These are phyloP conservation scores for Nasua narica DNA, from an alignment of 2,797 vertebrate species.

Conservation along the genomic window DNA sequence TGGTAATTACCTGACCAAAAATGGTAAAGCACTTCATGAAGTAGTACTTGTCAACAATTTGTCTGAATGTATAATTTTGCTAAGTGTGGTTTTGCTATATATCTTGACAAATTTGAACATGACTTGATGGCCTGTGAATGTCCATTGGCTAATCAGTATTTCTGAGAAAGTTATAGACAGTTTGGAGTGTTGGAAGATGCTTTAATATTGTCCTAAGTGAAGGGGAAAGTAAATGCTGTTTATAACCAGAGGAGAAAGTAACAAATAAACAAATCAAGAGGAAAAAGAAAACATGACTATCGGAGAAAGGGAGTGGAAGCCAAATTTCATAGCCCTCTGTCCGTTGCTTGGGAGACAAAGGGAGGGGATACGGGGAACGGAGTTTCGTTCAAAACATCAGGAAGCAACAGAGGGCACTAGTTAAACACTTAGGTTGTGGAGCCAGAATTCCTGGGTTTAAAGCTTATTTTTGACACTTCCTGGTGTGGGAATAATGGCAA, in stretches of 20 bases:
- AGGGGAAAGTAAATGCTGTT: neutral
- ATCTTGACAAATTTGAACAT: neutral
- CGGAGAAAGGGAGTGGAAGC: neutral
- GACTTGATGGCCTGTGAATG: neutral
- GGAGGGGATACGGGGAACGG: fast-evolving
- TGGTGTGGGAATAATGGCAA: neutral
- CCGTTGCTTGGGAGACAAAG: neutral
- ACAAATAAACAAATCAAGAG: neutral
- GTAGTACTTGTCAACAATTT: neutral
- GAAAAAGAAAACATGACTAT: neutral
- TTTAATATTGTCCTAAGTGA: neutral
- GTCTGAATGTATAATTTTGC: neutral
- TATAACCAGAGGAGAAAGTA: neutral
- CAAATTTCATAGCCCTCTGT: neutral
- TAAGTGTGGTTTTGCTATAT: neutral
- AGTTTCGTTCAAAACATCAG: neutral
- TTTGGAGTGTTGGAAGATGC: neutral
- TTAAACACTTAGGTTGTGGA: neutral
- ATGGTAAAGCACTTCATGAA: neutral
- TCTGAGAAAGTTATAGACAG: neutral
- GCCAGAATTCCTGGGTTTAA: neutral
- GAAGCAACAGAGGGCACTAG: neutral
- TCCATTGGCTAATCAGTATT: neutral
- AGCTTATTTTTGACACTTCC: conserved; percentile 32
- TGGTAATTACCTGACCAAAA: neutral